These are phyloP conservation scores for Bombus difficillimus DNA, from an alignment of 1,140 invertebrate species.

Conservation along the genomic window DNA sequence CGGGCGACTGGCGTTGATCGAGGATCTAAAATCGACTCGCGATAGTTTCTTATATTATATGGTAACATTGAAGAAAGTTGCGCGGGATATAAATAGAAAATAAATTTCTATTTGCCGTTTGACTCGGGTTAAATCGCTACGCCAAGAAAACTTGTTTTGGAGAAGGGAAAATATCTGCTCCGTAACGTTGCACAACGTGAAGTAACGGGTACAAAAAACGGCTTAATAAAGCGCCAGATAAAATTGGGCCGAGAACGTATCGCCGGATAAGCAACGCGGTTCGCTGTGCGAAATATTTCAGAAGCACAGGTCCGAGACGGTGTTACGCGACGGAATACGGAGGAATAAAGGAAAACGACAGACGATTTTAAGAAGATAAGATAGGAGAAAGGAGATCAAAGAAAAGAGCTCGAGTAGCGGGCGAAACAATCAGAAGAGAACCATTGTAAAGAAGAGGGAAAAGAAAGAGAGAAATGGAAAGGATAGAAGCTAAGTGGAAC, in stretches of 20 bases:
- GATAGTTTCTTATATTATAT: too few species aligned
- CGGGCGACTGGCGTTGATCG: background rate
- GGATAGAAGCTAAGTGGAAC: background rate
- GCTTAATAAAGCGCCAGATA: constrained; percentile 8
- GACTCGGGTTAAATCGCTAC: background rate
- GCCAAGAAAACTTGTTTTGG: background rate
- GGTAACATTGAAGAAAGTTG: background rate
- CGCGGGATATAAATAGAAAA: background rate
- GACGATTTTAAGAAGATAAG: constrained; percentile 6
- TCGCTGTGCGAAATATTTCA: constrained; percentile 13
- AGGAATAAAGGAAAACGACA: background rate
- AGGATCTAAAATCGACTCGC: background rate
- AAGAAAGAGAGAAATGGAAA: background rate
- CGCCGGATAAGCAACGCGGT: background rate
- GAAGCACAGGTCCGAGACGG: background rate
- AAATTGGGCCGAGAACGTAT: constrained; percentile 23
- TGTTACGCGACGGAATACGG: background rate
- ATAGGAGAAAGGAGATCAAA: constrained; percentile 20
- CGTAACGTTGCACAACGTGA: background rate
- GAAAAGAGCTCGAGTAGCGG: constrained; percentile 1
- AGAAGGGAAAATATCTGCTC: background rate
- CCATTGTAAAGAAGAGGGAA: background rate
- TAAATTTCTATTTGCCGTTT: background rate
- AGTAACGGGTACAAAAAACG: background rate
- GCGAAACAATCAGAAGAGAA: constrained; percentile 5